Conservation (phyloP, 2,797 vertebrate species). For the Chaenodraco wilsoni region DNA sequence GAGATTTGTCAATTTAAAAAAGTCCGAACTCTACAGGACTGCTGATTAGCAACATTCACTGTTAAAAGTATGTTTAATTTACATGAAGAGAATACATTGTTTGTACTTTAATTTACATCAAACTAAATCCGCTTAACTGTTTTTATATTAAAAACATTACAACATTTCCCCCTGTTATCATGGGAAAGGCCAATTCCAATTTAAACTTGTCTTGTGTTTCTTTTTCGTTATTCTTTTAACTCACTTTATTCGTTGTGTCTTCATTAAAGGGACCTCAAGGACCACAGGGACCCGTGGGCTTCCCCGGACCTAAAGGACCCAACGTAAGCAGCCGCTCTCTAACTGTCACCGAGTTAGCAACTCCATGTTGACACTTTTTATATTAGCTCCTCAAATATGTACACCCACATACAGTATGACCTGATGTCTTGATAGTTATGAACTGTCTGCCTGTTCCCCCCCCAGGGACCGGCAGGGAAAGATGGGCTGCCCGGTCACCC, state of each 20-base stretch:
- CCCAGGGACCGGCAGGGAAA: conserved; percentile 95
- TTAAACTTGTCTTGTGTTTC: conserved; percentile 1
- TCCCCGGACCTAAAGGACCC: conserved; percentile 96
- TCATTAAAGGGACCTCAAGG: conserved; percentile 92
- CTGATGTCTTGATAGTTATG: conserved; percentile 24
- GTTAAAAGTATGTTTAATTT: not conserved
- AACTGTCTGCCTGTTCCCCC: conserved; percentile 41
- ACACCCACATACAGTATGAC: conserved; percentile 6
- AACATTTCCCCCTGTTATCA: no score
- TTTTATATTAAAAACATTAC: no score
- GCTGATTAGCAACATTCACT: not conserved
- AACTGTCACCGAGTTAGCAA: conserved; percentile 24
- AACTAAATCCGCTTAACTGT: not conserved
- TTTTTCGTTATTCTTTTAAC: not conserved
- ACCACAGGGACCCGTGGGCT: conserved; percentile 95
- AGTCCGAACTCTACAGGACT: no score
- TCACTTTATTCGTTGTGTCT: conserved; percentile 34
- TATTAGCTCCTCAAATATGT: conserved; percentile 60
- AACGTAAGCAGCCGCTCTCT: conserved; percentile 86
- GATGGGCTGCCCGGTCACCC: conserved; percentile 97
- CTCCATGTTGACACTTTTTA: conserved; percentile 25
- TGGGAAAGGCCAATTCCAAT: not conserved
- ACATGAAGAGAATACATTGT: not conserved
- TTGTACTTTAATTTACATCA: not conserved
- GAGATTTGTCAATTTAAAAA: no score